phyloP scores from a whole-genome alignment of 2,888 invertebrate species.

The Latrodectus elegans region DNA sequence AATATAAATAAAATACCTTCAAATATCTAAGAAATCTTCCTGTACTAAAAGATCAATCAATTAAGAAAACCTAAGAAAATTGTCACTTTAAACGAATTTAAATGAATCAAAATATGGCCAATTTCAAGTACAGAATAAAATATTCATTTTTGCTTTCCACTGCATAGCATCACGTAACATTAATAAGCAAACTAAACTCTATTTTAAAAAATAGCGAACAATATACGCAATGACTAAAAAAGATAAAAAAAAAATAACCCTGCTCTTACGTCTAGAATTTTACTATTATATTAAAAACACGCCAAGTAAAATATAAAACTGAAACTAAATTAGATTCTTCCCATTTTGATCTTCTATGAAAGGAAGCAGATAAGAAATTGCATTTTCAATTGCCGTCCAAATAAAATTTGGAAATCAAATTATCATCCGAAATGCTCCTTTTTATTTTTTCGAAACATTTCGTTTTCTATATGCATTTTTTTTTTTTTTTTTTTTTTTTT shows the following conservation, averaged over 20 bases:
- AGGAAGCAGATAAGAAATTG: slow-evolving; percentile 35
- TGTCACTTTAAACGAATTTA: no score
- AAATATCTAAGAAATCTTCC: no score
- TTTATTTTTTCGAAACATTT: neutral
- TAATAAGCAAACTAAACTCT: no score
- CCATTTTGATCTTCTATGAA: slow-evolving; percentile 33
- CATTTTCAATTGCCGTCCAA: slow-evolving; percentile 59
- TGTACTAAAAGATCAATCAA: no score
- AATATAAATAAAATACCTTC: no score
- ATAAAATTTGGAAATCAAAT: slow-evolving; percentile 54
- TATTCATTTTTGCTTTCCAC: no score
- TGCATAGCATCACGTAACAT: no score
- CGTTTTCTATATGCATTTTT: neutral
- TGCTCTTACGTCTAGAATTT: neutral
- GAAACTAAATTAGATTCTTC: neutral
- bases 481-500: neutral
- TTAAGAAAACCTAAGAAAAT: no score
- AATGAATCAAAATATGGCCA: no score
- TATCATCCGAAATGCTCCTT: slow-evolving; percentile 40
- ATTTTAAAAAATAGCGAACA: no score
- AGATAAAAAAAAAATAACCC: neutral
- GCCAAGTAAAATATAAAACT: neutral
- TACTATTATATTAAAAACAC: neutral
- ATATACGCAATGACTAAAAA: neutral
- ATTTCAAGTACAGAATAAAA: no score